phyloP scores from a whole-genome alignment of 2,113 vertebrate genomes.

The Zosterops hypoxanthus region DNA sequence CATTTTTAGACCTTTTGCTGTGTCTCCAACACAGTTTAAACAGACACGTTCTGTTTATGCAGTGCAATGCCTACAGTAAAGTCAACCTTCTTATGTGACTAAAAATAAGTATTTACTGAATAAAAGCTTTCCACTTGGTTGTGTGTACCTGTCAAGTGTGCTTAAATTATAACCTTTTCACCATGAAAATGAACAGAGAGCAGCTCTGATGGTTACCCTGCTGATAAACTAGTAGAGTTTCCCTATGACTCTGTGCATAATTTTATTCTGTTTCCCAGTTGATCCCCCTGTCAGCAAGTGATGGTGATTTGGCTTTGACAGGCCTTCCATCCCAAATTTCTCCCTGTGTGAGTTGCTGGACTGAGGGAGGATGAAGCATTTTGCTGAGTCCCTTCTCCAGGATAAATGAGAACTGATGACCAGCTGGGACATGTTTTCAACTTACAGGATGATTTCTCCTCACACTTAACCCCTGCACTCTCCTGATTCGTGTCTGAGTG shows the following conservation, averaged over 20 bases:
- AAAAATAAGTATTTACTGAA: not conserved
- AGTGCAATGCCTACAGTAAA: not conserved
- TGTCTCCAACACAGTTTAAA: not conserved
- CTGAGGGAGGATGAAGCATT: not conserved
- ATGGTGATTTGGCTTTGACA: not conserved
- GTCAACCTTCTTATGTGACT: not conserved
- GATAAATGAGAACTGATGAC: not conserved
- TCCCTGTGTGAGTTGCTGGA: not conserved
- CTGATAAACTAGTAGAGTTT: not conserved
- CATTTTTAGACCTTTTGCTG: not conserved
- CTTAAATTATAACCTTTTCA: not conserved
- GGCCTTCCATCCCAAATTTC: not conserved
- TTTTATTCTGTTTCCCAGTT: not conserved
- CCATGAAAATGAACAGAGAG: not conserved
- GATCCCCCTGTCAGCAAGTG: not conserved
- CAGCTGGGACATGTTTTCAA: not conserved
- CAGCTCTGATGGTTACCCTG: not conserved
- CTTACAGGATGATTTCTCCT: not conserved
- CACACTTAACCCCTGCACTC: not conserved
- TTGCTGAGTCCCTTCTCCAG: not conserved
- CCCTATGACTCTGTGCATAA: not conserved
- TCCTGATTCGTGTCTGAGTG: fast-evolving
- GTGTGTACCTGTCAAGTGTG: not conserved
- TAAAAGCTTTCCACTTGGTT: not conserved
- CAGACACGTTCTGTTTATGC: not conserved